Evolutionary conservation across 2,888 invertebrate genomes (phyloP).

Genomic region (Entomobrya proxima): DNA sequence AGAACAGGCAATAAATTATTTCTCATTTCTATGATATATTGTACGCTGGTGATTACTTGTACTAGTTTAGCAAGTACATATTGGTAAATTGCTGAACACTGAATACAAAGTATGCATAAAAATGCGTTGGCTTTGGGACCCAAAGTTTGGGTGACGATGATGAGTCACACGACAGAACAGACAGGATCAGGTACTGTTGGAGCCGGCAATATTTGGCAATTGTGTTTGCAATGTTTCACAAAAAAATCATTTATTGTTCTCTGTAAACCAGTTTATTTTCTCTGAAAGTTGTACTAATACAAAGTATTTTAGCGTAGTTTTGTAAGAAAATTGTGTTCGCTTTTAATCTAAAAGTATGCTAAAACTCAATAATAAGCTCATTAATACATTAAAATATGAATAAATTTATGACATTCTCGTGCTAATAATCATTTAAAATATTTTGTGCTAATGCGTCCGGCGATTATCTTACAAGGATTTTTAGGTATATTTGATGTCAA

Average conservation of each 20-base stretch:
- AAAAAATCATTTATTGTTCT: conserved; percentile 1
- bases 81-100: not conserved
- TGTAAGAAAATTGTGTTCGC: no score
- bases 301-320: not conserved
- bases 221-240: not conserved
- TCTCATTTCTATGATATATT: not conserved
- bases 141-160: conserved; percentile 16
- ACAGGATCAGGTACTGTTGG: not conserved
- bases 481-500: no score
- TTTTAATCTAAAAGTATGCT: no score
- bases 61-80: conserved; percentile 24
- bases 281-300: not conserved
- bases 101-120: not conserved
- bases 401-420: no score
- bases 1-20: conserved; percentile 51
- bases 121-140: not conserved
- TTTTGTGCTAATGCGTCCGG: no score
- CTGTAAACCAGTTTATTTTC: conserved; percentile 32
- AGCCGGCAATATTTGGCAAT: not conserved
- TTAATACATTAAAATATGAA: no score
- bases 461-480: no score
- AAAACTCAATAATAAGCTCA: no score
- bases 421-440: no score
- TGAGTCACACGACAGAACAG: conserved; percentile 33
- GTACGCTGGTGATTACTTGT: conserved; percentile 8